Base-by-base conservation (phyloP, 2,797 vertebrate genomes). In the Hylomyscus alleni region DNA sequence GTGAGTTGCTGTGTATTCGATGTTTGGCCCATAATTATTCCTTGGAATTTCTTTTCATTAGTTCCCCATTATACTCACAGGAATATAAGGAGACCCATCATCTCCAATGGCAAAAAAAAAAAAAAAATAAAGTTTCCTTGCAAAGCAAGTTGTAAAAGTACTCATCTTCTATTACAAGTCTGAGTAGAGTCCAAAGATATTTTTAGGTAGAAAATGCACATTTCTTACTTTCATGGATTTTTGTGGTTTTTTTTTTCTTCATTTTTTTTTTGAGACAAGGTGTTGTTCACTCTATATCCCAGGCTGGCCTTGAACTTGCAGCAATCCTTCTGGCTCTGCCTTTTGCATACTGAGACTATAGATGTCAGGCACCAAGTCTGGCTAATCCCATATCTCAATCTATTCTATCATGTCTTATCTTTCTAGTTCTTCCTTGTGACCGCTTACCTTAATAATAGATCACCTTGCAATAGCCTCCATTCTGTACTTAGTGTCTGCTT, bases 131-230 rank as follows among this genome's bases (percentile, higher is more conserved):
- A 40, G 1, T 6, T 77, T 60, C 72, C 2, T 81, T 17, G 40
- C 12, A 86, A 82, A 86, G 17, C 31, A 77, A 81, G 6, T 22
- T 56, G 82, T 69, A 40, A 58, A 78, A 78, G 20, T 69, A 4
- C 9, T 93, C 40, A 7, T 76, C 15, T 88, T n/a, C 15, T 80
- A 81, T 40, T 76, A 4, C 7, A 69, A 40, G 29, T 91, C 56
- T 40, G 19, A 29, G 14, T 62, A 91, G 31, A 44, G 19, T 52
- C 82, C 81, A 52, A 90, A 80, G 88, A 86, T 89, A 62, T 34
- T 93, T 83, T 93, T 24, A 24, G 65, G 26, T n/a, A 82, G 52
- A 82, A 73, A 94, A n/a, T 94, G 20, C 10, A 22, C n/a, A 77
- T 77, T 93, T 77, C 37, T 54, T 72, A 31, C 76, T 78, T 17